phyloP scores from a whole-genome alignment of 2,797 vertebrate genomes.

The Tarsius wallacei region DNA sequence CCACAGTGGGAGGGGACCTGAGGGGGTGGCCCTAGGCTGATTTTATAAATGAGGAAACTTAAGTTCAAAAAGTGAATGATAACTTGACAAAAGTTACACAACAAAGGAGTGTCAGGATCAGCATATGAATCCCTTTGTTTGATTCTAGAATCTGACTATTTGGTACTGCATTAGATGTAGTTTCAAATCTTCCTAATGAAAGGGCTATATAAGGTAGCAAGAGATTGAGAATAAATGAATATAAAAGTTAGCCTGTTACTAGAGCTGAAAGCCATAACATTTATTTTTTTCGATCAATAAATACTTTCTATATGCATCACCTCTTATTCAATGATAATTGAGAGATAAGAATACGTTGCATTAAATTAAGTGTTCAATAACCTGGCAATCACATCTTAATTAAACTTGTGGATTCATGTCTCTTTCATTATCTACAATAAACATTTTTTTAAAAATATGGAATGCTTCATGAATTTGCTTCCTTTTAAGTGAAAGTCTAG shows the following conservation, averaged over 20 bases:
- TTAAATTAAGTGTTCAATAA: not conserved
- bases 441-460: not conserved
- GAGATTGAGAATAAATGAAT: not conserved
- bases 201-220: not conserved
- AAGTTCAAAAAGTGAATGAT: not conserved
- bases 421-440: conserved; percentile 24
- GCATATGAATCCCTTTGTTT: not conserved
- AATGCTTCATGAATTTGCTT: no score
- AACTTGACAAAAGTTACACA: not conserved
- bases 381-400: not conserved
- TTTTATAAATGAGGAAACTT: not conserved
- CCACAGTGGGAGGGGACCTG: no score
- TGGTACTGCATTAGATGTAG: not conserved
- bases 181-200: not conserved
- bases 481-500: not conserved
- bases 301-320: not conserved
- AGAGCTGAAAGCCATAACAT: not conserved
- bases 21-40: not conserved
- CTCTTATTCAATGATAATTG: not conserved
- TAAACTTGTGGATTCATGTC: not conserved
- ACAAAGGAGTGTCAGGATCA: no score
- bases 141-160: not conserved
- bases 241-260: not conserved
- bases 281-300: not conserved
- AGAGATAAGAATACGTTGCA: not conserved